Evolutionary conservation across 2,888 invertebrate species (phyloP), one percentile per base, ranked within the genome.

Genomic region (Rhogogaster chlorosoma): DNA sequence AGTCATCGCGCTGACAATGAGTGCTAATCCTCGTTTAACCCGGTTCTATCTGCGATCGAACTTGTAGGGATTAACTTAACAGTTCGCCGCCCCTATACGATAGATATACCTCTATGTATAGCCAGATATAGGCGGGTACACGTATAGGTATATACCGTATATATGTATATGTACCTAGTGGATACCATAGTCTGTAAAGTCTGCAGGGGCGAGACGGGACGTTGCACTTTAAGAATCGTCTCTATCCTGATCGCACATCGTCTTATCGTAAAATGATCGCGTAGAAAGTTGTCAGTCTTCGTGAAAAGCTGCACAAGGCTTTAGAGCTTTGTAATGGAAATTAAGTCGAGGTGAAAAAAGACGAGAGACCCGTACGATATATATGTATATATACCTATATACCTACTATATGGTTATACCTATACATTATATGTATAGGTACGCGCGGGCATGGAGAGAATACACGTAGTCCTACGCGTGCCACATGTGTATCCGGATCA

Each of bases 11-110:
- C 78, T 80, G 78, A 80, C 78, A 80, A 80, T 80, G 78, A 80
- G 86, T 86, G 87, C 88, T 92, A 92, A 92, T 92, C 92, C 92
- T 91, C 88, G 90, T 92, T 92, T 91, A 92, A 91, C 89, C 90
- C 88, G 85, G 70, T 86, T 90, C 89, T 91, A 92, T 91, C 91
- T 88, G 85, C 86, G 89, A 92, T 92, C 91, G 88, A 86, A 86
- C 86, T 86, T 22, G 78, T 85, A 85, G 87, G 90, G 92, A 92
- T 92, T 92, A 92, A 91, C 90, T 91, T 88, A 88, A 89, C 87
- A 88, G 87, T 86, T 86, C 64, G 70, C 67, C 71, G 49, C 75
- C 70, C 53, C 61, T 12, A 15, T 2, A 26, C 12, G 67, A 83
- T n/a, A 26, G 38, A 45, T 26, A 77, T 29, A 4, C 12, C 3